Conservation (phyloP, 2,797 vertebrate species). For the Corythornis leucogaster region DNA sequence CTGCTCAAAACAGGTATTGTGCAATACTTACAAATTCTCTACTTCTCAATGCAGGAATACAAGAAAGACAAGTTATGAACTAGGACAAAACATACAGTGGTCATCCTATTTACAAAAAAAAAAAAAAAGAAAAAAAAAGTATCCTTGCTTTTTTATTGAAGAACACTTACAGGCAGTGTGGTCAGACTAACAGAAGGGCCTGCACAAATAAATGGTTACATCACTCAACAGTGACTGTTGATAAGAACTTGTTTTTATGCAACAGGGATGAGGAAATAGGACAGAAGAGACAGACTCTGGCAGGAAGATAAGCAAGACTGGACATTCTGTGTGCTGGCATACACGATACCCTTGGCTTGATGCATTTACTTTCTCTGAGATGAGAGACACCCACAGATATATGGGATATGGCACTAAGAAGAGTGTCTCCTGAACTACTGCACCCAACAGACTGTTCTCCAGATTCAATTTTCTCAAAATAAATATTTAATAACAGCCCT, state of each 20-base stretch:
- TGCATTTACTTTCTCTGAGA: not conserved
- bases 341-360: not conserved
- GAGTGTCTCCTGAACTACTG: not conserved
- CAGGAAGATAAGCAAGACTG: not conserved
- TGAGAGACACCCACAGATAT: not conserved
- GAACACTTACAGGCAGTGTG: rapidly evolving
- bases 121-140: not conserved
- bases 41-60: not conserved
- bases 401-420: not conserved
- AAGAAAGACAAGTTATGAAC: not conserved
- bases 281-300: not conserved
- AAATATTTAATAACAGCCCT: not conserved
- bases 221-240: not conserved
- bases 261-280: not conserved
- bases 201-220: not conserved
- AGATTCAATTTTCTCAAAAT: not conserved
- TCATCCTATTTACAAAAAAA: not conserved
- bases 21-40: not conserved
- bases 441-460: not conserved
- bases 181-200: not conserved
- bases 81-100: not conserved
- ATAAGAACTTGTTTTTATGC: not conserved
- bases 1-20: not conserved
- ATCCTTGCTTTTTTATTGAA: not conserved
- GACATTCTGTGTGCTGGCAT: not conserved